phyloP scores from a whole-genome alignment of 2,113 vertebrate species.

The Oxyura jamaicensis region DNA sequence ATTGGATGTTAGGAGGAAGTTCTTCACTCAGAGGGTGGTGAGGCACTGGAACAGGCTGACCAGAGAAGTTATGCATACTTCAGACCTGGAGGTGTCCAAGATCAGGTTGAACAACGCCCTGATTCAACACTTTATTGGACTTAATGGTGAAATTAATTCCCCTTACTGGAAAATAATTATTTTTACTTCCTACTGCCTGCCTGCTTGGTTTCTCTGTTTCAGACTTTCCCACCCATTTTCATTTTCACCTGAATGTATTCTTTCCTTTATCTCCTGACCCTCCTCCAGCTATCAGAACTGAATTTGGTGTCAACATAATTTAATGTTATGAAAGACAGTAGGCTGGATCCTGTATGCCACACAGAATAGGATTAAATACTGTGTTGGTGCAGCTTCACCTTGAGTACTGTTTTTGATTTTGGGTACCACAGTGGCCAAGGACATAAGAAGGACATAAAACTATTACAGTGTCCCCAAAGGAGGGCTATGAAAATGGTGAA shows the following conservation, averaged over 20 bases:
- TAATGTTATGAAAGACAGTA: not conserved
- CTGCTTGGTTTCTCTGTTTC: not conserved
- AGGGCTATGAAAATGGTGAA: too few species aligned
- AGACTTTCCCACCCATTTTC: not conserved
- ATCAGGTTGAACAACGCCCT: too few species aligned
- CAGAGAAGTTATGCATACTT: too few species aligned
- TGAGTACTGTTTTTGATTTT: too few species aligned
- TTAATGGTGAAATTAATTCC: not conserved
- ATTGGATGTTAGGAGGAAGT: too few species aligned
- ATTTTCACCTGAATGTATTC: slow-evolving; percentile 3
- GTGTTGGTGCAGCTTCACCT: too few species aligned
- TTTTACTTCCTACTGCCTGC: not conserved
- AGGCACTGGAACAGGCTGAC: too few species aligned
- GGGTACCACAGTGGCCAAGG: too few species aligned
- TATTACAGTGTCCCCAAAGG: too few species aligned
- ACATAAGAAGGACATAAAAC: too few species aligned
- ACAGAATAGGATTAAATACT: not conserved
- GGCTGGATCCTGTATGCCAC: not conserved
- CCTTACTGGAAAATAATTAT: not conserved
- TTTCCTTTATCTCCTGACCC: not conserved
- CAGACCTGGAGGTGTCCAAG: too few species aligned
- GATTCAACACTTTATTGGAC: not conserved
- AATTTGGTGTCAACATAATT: not conserved
- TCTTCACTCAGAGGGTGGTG: too few species aligned
- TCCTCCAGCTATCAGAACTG: slow-evolving; percentile 1